Percentiles rank a stretch among this genome's conserved stretches.
Evolutionary conservation across 2,113 vertebrate genomes (phyloP).

Genomic region (Puffinus mauretanicus): DNA sequence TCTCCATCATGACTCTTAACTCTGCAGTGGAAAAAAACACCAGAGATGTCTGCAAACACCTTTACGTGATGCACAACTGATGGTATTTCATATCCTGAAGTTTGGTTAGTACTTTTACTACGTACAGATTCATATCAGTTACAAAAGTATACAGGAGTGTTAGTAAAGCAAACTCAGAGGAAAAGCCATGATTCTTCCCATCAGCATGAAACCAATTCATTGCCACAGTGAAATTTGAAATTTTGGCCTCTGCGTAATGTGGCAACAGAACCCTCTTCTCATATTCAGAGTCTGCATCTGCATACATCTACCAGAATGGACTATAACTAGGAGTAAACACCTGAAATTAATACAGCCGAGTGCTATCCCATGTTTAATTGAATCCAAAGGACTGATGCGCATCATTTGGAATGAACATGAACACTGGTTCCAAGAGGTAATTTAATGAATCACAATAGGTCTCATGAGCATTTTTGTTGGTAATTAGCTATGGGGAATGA

Average conservation of each 20-base stretch:
- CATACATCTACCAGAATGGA: not conserved
- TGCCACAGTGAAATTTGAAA: not conserved
- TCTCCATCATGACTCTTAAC: not conserved
- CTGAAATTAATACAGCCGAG: not conserved
- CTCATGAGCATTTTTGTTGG: not conserved
- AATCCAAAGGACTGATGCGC: not conserved
- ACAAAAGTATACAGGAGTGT: not conserved
- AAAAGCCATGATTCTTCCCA: not conserved
- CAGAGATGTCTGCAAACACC: not conserved
- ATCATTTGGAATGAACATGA: not conserved
- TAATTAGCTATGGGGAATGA: not conserved
- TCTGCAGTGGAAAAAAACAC: not conserved
- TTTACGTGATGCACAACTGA: not conserved
- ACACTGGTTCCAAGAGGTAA: not conserved
- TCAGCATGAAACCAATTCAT: not conserved
- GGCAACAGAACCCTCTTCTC: not conserved
- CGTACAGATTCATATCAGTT: not conserved
- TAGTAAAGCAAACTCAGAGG: not conserved
- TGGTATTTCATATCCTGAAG: not conserved
- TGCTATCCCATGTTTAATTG: not conserved
- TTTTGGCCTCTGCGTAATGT: not conserved
- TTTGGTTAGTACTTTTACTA: not conserved
- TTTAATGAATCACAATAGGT: slow-evolving; percentile 14
- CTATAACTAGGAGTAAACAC: not conserved
- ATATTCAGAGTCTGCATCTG: not conserved